Percentiles rank a stretch among this genome's conserved stretches.
Evolutionary conservation across 2,113 vertebrate genomes (phyloP).

Genomic region (Xerus inauris): DNA sequence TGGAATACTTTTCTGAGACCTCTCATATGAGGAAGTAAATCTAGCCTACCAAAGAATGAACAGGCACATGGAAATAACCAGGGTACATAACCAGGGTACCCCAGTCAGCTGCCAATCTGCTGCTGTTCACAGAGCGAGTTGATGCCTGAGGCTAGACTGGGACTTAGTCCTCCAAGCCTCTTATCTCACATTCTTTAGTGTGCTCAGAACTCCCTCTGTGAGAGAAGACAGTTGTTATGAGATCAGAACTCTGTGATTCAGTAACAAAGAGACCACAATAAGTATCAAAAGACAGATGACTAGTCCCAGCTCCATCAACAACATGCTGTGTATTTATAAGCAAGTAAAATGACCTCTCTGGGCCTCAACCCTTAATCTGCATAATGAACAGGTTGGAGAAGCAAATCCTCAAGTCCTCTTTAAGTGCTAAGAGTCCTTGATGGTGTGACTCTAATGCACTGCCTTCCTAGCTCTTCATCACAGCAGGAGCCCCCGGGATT

Average conservation of each 20-base stretch:
- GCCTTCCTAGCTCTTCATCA: constrained; percentile 45
- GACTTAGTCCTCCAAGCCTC: neutral
- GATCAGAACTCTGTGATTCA: neutral
- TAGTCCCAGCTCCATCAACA: too few relatives aligned
- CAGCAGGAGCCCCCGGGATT: constrained; percentile 32
- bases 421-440: neutral
- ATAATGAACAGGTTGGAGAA: neutral
- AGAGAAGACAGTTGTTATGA: neutral
- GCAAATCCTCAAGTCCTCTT: neutral
- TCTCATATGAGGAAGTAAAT: neutral
- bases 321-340: neutral
- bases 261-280: neutral
- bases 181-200: neutral
- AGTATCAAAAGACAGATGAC: neutral
- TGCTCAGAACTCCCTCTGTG: neutral
- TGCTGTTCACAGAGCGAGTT: neutral
- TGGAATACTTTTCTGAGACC: neutral
- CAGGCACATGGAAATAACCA: neutral
- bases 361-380: neutral
- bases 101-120: neutral
- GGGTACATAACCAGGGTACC: accelerated
- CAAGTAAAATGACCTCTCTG: neutral
- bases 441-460: neutral
- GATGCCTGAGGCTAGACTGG: neutral
- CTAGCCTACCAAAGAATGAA: neutral